A percentile compares a stretch with the other conserved stretches of the same genome.
Conservation (phyloP, 2,113 vertebrate species). For the Ciconia stormi region DNA sequence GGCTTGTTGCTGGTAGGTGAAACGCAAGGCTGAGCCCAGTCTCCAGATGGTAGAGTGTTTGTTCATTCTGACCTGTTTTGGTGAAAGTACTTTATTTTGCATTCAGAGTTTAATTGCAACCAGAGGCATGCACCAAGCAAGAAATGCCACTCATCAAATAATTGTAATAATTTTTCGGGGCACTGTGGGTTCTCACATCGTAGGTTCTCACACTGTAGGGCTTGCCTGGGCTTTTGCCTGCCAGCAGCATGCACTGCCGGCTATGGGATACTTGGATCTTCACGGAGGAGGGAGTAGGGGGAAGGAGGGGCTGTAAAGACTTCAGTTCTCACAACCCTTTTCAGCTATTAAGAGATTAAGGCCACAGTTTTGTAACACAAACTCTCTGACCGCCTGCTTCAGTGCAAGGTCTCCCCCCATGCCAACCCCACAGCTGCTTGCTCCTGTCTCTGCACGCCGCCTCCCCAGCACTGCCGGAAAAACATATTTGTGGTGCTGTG, state of each 20-base stretch:
- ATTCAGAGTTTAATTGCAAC: background rate
- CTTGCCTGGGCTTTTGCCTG: background rate
- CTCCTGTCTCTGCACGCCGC: fast-evolving
- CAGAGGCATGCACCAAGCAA: background rate
- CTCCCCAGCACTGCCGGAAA: background rate
- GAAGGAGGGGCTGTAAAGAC: background rate
- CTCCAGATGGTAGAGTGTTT: background rate
- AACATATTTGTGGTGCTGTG: background rate
- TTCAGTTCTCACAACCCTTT: background rate
- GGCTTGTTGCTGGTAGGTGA: fast-evolving
- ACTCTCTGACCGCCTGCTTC: background rate
- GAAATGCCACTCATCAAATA: background rate
- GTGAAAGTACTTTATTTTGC: background rate
- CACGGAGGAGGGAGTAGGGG: background rate
- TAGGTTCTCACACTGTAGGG: background rate
- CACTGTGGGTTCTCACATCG: background rate
- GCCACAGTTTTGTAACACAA: fast-evolving
- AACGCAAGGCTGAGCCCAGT: background rate
- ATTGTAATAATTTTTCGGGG: fast-evolving
- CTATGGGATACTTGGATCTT: background rate
- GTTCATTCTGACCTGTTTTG: background rate
- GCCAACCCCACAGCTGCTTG: fast-evolving
- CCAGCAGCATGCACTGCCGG: background rate
- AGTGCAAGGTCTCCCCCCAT: background rate
- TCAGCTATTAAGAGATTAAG: background rate